These are phyloP conservation scores for Diorhabda carinulata DNA, from an alignment of 1,140 invertebrate genomes.

Conservation along the genomic window DNA sequence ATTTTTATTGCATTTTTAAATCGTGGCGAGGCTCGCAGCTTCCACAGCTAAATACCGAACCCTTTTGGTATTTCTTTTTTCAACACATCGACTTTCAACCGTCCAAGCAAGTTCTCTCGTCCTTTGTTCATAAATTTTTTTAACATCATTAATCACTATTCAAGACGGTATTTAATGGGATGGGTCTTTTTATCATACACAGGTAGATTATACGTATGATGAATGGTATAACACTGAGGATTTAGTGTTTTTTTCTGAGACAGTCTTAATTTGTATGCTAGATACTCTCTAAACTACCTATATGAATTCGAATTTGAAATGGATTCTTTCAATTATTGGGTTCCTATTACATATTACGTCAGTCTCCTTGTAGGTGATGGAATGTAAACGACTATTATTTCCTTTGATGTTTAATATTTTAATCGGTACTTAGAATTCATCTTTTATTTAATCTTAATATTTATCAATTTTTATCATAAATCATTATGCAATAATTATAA, in stretches of 20 bases:
- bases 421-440: no score
- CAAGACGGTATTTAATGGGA: slow-evolving; percentile 17
- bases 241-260: slow-evolving; percentile 3
- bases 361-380: no score
- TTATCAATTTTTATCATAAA: no score
- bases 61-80: background rate
- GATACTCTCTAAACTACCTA: background rate
- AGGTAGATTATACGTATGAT: slow-evolving; percentile 14
- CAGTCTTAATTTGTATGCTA: background rate
- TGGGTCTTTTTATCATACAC: slow-evolving; percentile 16
- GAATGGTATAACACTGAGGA: slow-evolving; percentile 12
- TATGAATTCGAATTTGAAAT: background rate
- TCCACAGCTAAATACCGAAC: no score
- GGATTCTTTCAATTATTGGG: no score
- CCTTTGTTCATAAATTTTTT: slow-evolving; percentile 9
- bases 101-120: background rate
- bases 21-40: no score
- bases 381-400: no score
- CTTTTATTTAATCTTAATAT: no score
- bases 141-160: slow-evolving; percentile 15
- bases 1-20: no score
- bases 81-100: background rate
- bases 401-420: no score
- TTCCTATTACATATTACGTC: no score
- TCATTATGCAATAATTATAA: background rate